Base-by-base conservation (phyloP, 1,140 invertebrate genomes). In the Nilaparvata lugens region DNA sequence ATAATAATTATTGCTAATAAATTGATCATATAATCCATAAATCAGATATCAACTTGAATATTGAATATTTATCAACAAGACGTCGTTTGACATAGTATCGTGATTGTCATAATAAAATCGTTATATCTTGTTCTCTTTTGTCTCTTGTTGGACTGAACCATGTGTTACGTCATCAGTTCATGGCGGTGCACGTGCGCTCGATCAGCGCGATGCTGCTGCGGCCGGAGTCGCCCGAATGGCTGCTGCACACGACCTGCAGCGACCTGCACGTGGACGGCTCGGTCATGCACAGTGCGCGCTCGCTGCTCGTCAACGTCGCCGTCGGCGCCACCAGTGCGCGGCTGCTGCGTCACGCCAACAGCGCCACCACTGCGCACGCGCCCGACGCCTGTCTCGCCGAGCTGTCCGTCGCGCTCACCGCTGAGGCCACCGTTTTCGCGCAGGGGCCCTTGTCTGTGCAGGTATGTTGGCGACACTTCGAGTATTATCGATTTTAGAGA, bases 181-280 rank as follows among this genome's bases (percentile, higher is more conserved):
- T 91, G 82, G 87, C 88, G n/a, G 81, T 95, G 23, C 87, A 91
- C 68, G 78, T 94, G 28, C 84, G 87, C 64, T 91, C 92, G 70
- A 81, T 91, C 62, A 90, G 85, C 60, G 77, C 91, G 9, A 82
- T 88, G 65, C 75, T 86, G 52, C 77, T 90, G 61, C 77, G 81
- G 54, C 77, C 80, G 40, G 75, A 78, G 66, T 74, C 73, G 55
- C 83, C 85, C 52, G 83, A 87, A 19, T 91, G 86, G 81, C 76
- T 89, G 16, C 76, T 89, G 0, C 86, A 90, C 74, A 81, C 84
- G 14, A 86, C 84, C 25, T 83, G 88, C 1, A 83, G 83, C 61
- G 86, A 88, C 68, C 73, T 94, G 0, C 83, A 84, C 66, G 75
- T 92, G 28, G 90, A 93, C 74, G 87, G 89, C 0, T 86, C 82